Base-by-base conservation (phyloP, 2,797 vertebrate genomes). In the Pygocentrus nattereri region DNA sequence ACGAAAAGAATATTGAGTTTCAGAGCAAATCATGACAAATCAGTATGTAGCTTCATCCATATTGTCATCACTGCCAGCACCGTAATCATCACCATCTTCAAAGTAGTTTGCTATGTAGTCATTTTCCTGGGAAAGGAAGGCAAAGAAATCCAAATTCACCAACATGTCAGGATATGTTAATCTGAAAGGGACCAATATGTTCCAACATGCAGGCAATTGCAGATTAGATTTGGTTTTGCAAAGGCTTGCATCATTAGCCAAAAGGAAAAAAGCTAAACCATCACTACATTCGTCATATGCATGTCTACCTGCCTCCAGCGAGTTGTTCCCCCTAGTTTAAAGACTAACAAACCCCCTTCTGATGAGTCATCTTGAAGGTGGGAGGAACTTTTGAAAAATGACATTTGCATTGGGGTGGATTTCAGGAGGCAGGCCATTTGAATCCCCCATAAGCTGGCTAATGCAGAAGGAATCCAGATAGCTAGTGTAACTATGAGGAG, bases 11-110 rank as follows among this genome's bases (percentile, higher is more conserved):
- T 38, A 19, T 2, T 12, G 5, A 34, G 19, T 0, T 31, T 38
- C 50, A n/a, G 27, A 5, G 6, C 56, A 19, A n/a, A 38, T 49
- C 61, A 23, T 69, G 12, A 41, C 59, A 86, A 59, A 41, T 91
- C 95, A 97, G 31, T 97, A 96, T 0, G 95, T 97, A n/a, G 94
- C 96, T 94, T 99, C 96, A 23, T 97, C 96, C 93, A 96, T 94
- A 27, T 96, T 97, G 54, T 97, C 96, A 1, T 97, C 97, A 62
- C 96, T 97, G 38, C 78, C 92, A 1, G 88, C 93, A 18, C 74
- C 95, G 77, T 94, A 97, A 70, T 97, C 96, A 88, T 98, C 97
- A 11, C 96, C 96, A 0, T 97, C 93, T 86, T 98, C 96, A 80
- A 99, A 98, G 88, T 96, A 97, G 5, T 89, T 98, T 59, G 95